These are phyloP conservation scores for Cyprinodon tularosa DNA, from an alignment of 2,113 vertebrate genomes.

Conservation along the genomic window DNA sequence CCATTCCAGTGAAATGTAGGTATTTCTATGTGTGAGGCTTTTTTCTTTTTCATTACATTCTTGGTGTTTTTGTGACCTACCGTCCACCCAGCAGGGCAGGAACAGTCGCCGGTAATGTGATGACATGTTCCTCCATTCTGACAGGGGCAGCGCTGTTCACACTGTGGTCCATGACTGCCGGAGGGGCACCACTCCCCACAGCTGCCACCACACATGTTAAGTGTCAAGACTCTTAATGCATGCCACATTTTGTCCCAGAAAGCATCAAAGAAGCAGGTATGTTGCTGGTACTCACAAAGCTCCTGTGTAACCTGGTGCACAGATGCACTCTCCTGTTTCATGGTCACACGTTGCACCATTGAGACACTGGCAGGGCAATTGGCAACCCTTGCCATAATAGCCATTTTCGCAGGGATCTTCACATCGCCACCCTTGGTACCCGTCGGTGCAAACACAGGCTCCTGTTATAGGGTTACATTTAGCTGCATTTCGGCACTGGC, in stretches of 20 bases:
- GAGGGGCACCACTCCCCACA: constrained; percentile 94
- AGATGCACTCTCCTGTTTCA: constrained; percentile 94
- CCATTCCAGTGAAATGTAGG: not conserved
- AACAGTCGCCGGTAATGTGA: constrained; percentile 96
- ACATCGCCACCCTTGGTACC: constrained; percentile 96
- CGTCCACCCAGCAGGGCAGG: constrained; percentile 94
- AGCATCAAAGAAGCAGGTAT: constrained; percentile 19
- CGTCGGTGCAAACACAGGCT: constrained; percentile 93
- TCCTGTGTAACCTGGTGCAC: constrained; percentile 91
- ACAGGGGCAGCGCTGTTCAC: constrained; percentile 95
- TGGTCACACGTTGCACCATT: constrained; percentile 94
- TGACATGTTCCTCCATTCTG: constrained; percentile 96
- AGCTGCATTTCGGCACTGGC: constrained; percentile 95
- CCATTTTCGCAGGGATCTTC: constrained; percentile 91
- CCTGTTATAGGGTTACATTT: constrained; percentile 99
- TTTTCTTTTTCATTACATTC: constrained; percentile 15
- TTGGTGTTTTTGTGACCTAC: constrained; percentile 72
- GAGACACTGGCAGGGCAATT: constrained; percentile 91
- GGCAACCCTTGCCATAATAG: constrained; percentile 93
- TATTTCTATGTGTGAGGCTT: constrained; percentile 10
- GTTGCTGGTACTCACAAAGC: constrained; percentile 88
- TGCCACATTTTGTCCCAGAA: not conserved
- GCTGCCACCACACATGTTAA: constrained; percentile 72
- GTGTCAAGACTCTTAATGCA: constrained; percentile 13
- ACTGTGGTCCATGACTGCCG: constrained; percentile 94